A percentile compares a stretch with the other conserved stretches of the same genome.
Conservation (phyloP, 1,140 invertebrate genomes). For the Drosophila chauvacae region DNA sequence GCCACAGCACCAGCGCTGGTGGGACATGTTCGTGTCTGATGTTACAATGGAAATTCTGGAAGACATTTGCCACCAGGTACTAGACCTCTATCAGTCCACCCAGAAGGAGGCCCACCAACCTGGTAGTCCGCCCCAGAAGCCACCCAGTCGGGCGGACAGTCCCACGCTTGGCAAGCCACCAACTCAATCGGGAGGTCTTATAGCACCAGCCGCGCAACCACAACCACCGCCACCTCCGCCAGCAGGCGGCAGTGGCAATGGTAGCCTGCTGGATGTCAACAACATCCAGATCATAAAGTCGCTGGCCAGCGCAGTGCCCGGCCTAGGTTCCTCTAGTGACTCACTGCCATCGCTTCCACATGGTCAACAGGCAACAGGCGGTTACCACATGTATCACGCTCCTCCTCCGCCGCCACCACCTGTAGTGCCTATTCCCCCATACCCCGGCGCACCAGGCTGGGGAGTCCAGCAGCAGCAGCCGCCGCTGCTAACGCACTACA, state of each 20-base stretch:
- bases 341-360: neutral
- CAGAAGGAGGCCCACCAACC: slow-evolving; percentile 85
- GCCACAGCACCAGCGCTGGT: slow-evolving; percentile 95
- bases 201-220: slow-evolving; percentile 4
- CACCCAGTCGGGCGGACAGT: slow-evolving; percentile 84
- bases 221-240: slow-evolving; percentile 24
- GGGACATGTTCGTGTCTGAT: slow-evolving; percentile 97
- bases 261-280: slow-evolving; percentile 45
- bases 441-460: slow-evolving; percentile 44
- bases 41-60: slow-evolving; percentile 98
- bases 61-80: slow-evolving; percentile 97
- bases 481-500: slow-evolving; percentile 62
- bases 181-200: slow-evolving; percentile 16
- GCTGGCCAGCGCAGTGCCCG: slow-evolving; percentile 43
- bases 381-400: slow-evolving; percentile 67
- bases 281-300: slow-evolving; percentile 70
- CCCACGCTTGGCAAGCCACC: slow-evolving; percentile 43
- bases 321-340: slow-evolving; percentile 48
- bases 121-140: slow-evolving; percentile 87
- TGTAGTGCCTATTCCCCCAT: slow-evolving; percentile 58
- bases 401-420: slow-evolving; percentile 75
- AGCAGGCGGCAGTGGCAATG: slow-evolving; percentile 37
- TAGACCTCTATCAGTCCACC: slow-evolving; percentile 92
- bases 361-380: slow-evolving; percentile 32
- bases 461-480: slow-evolving; percentile 57